These are phyloP conservation scores for Meiosimyza platycephala DNA, from an alignment of 2,888 invertebrate species.

Conservation along the genomic window DNA sequence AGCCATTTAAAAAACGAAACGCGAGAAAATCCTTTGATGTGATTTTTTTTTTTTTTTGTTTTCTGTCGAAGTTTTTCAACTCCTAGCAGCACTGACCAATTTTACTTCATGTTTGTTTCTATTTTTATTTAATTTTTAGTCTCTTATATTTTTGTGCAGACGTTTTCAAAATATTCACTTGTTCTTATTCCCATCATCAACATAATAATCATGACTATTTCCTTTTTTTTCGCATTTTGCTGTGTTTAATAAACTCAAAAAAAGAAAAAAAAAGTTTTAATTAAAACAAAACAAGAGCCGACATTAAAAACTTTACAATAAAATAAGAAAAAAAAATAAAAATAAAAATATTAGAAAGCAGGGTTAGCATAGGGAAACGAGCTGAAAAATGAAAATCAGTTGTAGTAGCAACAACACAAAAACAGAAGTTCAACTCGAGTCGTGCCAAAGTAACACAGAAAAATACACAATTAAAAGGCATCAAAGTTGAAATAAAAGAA, in stretches of 20 bases:
- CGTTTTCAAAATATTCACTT: constrained; percentile 22
- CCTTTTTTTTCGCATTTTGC: neutral
- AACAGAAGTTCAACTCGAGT: constrained; percentile 17
- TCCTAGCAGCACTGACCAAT: neutral
- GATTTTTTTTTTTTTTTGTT: constrained; percentile 14
- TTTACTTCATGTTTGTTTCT: neutral
- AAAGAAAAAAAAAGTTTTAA: constrained; percentile 48
- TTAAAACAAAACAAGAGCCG: constrained; percentile 51
- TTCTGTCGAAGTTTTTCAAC: neutral
- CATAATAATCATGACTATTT: constrained; percentile 9
- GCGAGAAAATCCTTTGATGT: constrained; percentile 45
- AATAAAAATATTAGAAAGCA: constrained; percentile 31
- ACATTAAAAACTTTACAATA: constrained; percentile 35
- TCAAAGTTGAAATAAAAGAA: neutral
- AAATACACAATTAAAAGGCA: neutral
- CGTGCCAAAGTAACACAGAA: constrained; percentile 25
- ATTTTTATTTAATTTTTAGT: constrained; percentile 1
- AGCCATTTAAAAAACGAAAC: constrained; percentile 43
- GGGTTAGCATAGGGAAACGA: neutral
- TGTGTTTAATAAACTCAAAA: constrained; percentile 18
- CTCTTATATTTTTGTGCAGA: constrained; percentile 17
- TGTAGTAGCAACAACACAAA: neutral
- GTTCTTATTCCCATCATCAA: constrained; percentile 17
- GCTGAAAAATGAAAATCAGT: no score
- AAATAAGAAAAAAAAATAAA: no score